phyloP scores from a whole-genome alignment of 2,797 vertebrate species.

The Phoxinus dragarum region DNA sequence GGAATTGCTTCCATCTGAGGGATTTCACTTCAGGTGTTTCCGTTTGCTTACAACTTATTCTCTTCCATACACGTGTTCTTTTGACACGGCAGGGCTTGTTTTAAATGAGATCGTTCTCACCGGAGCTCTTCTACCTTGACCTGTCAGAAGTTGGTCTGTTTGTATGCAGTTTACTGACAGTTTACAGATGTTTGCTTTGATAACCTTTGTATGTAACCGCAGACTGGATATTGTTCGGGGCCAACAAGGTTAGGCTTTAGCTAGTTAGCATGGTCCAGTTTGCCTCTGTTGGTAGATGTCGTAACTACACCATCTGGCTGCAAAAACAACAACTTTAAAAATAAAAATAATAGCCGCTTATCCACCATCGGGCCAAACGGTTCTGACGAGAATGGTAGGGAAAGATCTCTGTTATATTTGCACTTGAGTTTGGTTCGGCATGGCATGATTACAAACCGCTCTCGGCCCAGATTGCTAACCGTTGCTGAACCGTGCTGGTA shows the following conservation, averaged over 20 bases:
- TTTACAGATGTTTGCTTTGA: conserved; percentile 27
- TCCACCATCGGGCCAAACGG: neutral
- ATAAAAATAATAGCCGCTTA: neutral
- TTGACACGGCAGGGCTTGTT: conserved; percentile 20
- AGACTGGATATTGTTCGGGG: neutral
- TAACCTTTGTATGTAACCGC: neutral
- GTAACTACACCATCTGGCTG: neutral
- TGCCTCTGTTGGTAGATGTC: neutral
- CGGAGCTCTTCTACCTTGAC: neutral
- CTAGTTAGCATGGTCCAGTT: neutral
- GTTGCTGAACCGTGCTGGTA: neutral
- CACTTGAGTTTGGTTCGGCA: neutral
- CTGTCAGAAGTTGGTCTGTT: neutral
- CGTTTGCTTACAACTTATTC: conserved; percentile 18
- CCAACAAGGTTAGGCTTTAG: neutral
- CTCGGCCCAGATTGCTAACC: too few relatives aligned
- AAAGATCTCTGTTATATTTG: neutral
- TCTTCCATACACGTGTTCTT: conserved; percentile 26
- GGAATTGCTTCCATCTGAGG: conserved; percentile 59
- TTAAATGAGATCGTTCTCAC: conserved; percentile 21
- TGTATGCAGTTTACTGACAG: conserved; percentile 16
- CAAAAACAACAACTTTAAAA: neutral
- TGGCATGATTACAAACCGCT: neutral
- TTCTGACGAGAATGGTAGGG: neutral
- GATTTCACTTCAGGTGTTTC: conserved; percentile 78